Conservation (phyloP, 37 sponge, comb jelly and placozoan genomes). For the Halichondria panicea region DNA sequence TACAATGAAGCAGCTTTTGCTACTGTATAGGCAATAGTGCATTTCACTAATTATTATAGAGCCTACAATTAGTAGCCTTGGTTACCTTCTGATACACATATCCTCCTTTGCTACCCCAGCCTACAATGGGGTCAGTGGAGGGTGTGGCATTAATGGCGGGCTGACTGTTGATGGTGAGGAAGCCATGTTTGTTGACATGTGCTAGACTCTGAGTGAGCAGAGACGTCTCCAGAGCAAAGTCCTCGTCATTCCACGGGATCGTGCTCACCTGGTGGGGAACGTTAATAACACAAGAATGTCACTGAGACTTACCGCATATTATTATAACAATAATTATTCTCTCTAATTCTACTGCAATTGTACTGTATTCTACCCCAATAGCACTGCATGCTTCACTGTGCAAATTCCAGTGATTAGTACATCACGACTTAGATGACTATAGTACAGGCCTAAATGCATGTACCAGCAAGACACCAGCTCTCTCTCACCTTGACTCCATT, state of each 20-base stretch:
- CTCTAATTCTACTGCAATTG: too few relatives aligned
- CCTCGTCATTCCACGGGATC: slow-evolving; percentile 97
- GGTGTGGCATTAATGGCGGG: slow-evolving; percentile 84
- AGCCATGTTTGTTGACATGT: slow-evolving; percentile 70
- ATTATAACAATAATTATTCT: too few relatives aligned
- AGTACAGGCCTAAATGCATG: neutral
- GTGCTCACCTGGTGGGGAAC: slow-evolving; percentile 65
- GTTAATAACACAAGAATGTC: slow-evolving; percentile 1
- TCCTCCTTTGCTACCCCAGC: slow-evolving; percentile 91
- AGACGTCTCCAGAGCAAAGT: slow-evolving; percentile 83
- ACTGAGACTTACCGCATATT: neutral
- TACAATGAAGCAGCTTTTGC: too few relatives aligned
- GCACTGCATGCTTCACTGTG: neutral
- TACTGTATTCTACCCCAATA: neutral
- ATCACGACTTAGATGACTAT: too few relatives aligned
- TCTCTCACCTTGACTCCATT: slow-evolving; percentile 72
- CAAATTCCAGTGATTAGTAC: too few relatives aligned
- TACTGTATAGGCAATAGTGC: too few relatives aligned
- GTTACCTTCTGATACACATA: slow-evolving; percentile 97
- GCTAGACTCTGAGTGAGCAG: slow-evolving; percentile 64
- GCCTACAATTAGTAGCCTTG: neutral
- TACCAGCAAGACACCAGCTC: neutral
- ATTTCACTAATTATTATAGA: neutral
- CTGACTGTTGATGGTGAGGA: slow-evolving; percentile 98
- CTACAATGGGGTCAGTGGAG: slow-evolving; percentile 82